A percentile compares a stretch with the other conserved stretches of the same genome.
Conservation (phyloP, 2,797 vertebrate species). For the Carcharodon carcharias region DNA sequence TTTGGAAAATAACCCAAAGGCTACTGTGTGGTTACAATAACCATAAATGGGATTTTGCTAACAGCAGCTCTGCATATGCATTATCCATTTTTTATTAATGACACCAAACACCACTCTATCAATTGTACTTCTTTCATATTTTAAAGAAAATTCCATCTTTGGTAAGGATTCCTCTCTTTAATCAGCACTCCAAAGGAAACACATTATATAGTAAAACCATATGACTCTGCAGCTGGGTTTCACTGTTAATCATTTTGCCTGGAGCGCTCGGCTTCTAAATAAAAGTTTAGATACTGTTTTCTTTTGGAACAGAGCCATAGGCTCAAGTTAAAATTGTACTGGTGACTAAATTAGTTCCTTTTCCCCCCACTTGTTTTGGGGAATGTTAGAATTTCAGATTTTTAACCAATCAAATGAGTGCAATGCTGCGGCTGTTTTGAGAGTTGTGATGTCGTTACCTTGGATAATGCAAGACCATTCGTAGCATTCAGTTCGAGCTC, state of each 20-base stretch:
- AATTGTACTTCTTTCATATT: neutral
- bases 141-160: neutral
- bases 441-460: neutral
- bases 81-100: neutral
- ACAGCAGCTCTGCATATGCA: neutral
- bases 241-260: neutral
- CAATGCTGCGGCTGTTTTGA: neutral
- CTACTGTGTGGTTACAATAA: neutral
- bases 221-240: too few species aligned
- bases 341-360: neutral
- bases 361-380: neutral
- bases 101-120: neutral
- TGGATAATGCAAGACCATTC: neutral
- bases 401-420: neutral
- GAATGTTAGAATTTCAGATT: neutral
- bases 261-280: neutral
- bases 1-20: neutral
- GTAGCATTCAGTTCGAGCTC: neutral
- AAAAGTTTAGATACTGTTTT: neutral
- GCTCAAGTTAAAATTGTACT: neutral
- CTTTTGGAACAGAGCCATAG: neutral
- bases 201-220: neutral
- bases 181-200: constrained; percentile 7
- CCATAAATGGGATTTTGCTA: neutral
- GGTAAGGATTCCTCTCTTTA: neutral